Conservation (phyloP, 2,888 invertebrate genomes). For the Pyrochroa serraticornis region DNA sequence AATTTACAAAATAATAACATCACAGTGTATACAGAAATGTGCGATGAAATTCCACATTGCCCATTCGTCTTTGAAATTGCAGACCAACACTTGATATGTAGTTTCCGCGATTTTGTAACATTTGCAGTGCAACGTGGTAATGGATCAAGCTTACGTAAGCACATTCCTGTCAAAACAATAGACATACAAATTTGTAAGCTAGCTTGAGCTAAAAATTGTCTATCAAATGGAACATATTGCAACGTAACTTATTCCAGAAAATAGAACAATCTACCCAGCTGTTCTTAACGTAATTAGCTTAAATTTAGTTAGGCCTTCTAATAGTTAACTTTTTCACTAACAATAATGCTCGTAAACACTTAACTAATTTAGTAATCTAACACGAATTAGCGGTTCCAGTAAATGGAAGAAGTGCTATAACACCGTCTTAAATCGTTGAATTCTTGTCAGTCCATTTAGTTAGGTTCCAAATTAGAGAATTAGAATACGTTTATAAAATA, state of each 20-base stretch:
- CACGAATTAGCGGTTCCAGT: conserved; percentile 37
- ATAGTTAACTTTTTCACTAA: conserved; percentile 48
- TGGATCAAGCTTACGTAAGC: conserved; percentile 5
- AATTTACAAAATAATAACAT: conserved; percentile 30
- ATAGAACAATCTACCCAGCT: conserved; percentile 37
- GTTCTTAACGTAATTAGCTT: conserved; percentile 41
- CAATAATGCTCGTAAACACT: conserved; percentile 32
- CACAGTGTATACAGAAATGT: conserved; percentile 44
- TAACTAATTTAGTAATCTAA: conserved; percentile 33
- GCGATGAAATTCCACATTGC: conserved; percentile 17
- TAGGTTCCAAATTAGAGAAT: conserved; percentile 11
- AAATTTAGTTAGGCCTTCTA: conserved; percentile 57
- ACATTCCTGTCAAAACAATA: conserved; percentile 24
- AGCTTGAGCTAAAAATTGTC: conserved; percentile 21
- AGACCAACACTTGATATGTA: neutral
- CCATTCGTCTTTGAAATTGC: neutral
- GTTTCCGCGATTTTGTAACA: neutral
- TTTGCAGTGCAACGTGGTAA: neutral
- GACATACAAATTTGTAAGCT: conserved; percentile 3
- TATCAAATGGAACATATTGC: conserved; percentile 19
- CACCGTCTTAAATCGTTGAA: conserved; percentile 34
- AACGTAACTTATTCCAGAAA: conserved; percentile 9
- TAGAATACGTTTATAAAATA: neutral
- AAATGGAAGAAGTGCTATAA: conserved; percentile 43
- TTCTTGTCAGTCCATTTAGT: conserved; percentile 25